Evolutionary conservation across 1,140 invertebrate species (phyloP), one percentile per base, ranked within the genome.

Genomic region (Delia radicum): DNA sequence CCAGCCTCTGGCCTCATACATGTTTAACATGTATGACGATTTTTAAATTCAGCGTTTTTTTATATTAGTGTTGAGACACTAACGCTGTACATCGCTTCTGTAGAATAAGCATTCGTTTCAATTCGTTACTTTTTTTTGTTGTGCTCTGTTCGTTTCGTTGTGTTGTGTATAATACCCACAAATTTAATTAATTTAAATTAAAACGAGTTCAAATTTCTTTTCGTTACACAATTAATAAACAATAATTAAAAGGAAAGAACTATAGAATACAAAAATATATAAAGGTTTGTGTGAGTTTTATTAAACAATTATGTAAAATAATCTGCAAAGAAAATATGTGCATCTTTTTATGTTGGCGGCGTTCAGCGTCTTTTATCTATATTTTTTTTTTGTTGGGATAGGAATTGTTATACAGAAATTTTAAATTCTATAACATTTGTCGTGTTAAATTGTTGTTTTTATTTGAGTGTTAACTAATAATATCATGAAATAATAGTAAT

Each of bases 351-450:
- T 55, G 48, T 55, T 55, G n/a, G 48, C 48, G 48, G 48, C 48
- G 48, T 55, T 55, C 24, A 21, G 48, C 48, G 48, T 55, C 48
- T 3, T 55, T 55, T 55, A 21, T 55, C 48, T n/a, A 55, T n/a
- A n/a, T n/a, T n/a, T n/a, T n/a, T n/a, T 24, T 78, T 46, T 77
- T 80, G 73, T 65, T 80, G 78, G 76, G 79, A 77, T 77, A 75
- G 48, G 46, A 62, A 55, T 65, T 76, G 55, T 46, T 76, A 37
- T 77, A 79, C 24, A 77, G 74, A 79, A 75, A 79, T 61, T 74
- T 61, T 55, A 55, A 55, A 55, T n/a, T n/a, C n/a, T n/a, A n/a
- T 21, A 55, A 21, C 5, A 55, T 55, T 55, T 7, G 48, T 55
- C n/a, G 7, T 55, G 48, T 10, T 55, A 8, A 2, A 55, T n/a